Base-by-base conservation (phyloP, 2,888 invertebrate species). In the Metellina segmentata region DNA sequence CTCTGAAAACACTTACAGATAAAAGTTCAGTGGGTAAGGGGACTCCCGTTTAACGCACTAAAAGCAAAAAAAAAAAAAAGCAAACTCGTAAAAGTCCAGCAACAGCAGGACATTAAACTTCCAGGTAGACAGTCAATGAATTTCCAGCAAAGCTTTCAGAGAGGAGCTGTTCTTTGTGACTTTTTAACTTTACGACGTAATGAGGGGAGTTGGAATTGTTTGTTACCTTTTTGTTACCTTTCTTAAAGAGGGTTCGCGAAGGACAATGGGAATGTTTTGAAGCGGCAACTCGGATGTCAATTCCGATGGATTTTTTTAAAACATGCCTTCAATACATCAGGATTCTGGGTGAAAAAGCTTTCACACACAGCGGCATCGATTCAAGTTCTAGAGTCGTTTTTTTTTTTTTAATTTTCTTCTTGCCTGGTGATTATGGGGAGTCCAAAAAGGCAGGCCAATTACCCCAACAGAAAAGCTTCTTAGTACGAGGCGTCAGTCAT, bases 151-250 rank as follows among this genome's bases (percentile, higher is more conserved):
- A 16, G 51, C 71, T 71, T 81, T 51, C 48, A 34, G 6, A 71
- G 70, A 79, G 20, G 61, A n/a, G 19, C 20, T 79, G n/a, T n/a
- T n/a, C n/a, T n/a, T n/a, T n/a, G n/a, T n/a, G n/a, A n/a, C n/a
- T n/a, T n/a, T n/a, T n/a, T 20, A 34, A 9, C 20, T 52, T 61
- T 85, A 74, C 48, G 51, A 74, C 74, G 53, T 85, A 85, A 85
- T 85, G 85, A 85, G 78, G n/a, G n/a, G 78, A 34, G 52, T 13
- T 16, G 83, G 51, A 71, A 82, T 71, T 71, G 52, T 71, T 74
- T 77, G 78, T 52, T 11, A n/a, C 13, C 34, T n/a, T 19, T n/a
- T n/a, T n/a, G n/a, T n/a, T n/a, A n/a, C n/a, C n/a, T n/a, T n/a
- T n/a, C n/a, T n/a, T n/a, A n/a, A n/a, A n/a, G n/a, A n/a, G n/a